Percentiles rank a stretch among this genome's conserved stretches.
Conservation (phyloP, 1,140 invertebrate species). For the Steinernema feltiae region DNA sequence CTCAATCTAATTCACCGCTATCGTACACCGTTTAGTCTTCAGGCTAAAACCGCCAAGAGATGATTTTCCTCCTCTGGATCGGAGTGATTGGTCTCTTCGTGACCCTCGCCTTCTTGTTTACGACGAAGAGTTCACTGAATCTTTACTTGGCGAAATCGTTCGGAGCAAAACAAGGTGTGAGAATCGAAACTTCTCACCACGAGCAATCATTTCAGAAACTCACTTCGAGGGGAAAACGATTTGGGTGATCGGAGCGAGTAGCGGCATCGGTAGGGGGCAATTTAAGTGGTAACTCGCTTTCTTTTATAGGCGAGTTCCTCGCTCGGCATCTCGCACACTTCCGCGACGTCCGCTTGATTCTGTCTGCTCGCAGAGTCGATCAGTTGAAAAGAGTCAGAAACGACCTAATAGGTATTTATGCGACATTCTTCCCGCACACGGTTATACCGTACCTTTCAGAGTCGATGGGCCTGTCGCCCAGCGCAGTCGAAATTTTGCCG, state of each 20-base stretch:
- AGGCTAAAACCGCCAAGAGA: background rate
- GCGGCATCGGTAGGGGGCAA: too few species aligned
- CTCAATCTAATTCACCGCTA: background rate
- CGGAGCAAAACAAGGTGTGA: background rate
- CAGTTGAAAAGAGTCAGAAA: background rate
- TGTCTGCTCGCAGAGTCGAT: background rate
- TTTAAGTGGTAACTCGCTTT: too few species aligned
- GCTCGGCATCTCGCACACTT: background rate
- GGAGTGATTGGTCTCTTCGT: background rate
- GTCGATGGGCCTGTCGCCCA: background rate
- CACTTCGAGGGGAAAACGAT: background rate
- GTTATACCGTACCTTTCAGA: background rate
- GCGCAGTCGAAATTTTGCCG: background rate
- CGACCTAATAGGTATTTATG: background rate
- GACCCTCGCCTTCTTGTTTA: background rate
- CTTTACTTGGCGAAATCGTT: background rate
- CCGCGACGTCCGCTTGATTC: background rate
- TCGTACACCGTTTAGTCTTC: background rate
- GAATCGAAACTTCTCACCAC: background rate
- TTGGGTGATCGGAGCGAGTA: background rate
- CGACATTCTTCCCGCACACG: background rate
- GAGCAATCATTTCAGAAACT: background rate
- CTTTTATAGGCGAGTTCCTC: background rate
- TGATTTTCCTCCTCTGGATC: background rate
- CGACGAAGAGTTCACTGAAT: constrained; percentile 3